phyloP scores from a whole-genome alignment of 1,140 invertebrate genomes.

The Lepidurus arcticus region DNA sequence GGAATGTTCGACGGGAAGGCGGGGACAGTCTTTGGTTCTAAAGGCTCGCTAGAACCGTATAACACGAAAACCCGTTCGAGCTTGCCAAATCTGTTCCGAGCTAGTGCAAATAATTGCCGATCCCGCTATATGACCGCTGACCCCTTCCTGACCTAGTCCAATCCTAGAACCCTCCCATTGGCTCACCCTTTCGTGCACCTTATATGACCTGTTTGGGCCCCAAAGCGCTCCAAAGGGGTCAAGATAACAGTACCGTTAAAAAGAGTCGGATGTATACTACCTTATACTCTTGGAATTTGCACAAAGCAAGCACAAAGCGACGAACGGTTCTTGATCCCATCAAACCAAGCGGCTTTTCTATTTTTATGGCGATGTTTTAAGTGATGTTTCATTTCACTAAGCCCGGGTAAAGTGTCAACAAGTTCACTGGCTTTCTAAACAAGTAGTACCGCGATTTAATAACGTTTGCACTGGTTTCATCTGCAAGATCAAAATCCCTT shows the following conservation, averaged over 20 bases:
- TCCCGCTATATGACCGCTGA: not conserved
- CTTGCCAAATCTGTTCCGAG: not conserved
- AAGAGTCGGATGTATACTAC: not conserved
- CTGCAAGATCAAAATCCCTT: not conserved
- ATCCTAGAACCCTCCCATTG: not conserved
- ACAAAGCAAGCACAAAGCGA: not conserved
- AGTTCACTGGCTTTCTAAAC: not conserved
- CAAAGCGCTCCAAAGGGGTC: not conserved
- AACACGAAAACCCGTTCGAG: not conserved
- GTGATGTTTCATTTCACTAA: not conserved
- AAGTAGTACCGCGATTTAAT: not conserved
- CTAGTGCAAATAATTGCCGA: not conserved
- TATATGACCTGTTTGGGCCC: not conserved
- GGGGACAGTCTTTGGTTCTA: not conserved
- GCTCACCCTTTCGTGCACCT: not conserved
- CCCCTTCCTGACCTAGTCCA: constrained; percentile 2
- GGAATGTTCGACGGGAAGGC: not conserved
- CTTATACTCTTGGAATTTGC: not conserved
- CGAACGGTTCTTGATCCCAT: not conserved
- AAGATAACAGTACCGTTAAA: not conserved
- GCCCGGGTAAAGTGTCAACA: not conserved
- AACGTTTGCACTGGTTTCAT: not conserved
- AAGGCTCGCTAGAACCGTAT: not conserved
- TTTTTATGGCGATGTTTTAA: not conserved
- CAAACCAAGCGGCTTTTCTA: not conserved